Evolutionary conservation across 1,140 invertebrate genomes (phyloP).

Genomic region (Euura lappo): DNA sequence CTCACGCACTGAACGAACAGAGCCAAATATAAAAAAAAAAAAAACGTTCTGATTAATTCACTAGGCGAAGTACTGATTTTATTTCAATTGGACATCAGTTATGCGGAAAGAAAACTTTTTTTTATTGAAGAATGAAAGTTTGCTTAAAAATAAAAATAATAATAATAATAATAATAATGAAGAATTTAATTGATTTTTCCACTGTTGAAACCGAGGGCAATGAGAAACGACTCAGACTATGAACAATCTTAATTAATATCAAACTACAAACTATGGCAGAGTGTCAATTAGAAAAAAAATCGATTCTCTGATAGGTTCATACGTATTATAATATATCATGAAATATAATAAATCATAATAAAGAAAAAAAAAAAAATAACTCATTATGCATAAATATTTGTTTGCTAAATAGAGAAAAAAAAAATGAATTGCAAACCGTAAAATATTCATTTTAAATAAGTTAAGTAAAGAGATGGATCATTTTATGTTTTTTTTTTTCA

Average conservation of each 20-base stretch:
- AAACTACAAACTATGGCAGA: not conserved
- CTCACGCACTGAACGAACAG: not conserved
- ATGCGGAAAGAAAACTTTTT: not conserved
- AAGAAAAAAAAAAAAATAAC: not conserved
- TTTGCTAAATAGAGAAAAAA: not conserved
- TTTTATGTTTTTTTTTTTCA: not conserved
- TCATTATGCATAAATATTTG: not conserved
- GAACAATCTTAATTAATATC: not conserved
- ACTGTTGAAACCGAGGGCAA: too few species aligned
- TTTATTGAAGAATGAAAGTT: too few species aligned
- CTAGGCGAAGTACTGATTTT: too few species aligned
- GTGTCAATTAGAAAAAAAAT: not conserved
- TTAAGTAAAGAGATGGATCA: not conserved
- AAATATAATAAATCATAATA: not conserved
- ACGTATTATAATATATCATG: not conserved
- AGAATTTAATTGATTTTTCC: not conserved
- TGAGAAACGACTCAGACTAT: not conserved
- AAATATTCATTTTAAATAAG: not conserved
- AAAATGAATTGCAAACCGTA: not conserved
- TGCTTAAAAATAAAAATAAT: not conserved
- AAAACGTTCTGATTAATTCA: too few species aligned
- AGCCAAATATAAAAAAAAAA: not conserved
- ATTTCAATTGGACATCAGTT: not conserved
- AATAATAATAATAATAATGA: not conserved
- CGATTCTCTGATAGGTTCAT: not conserved